phyloP scores from a whole-genome alignment of 2,797 vertebrate genomes.

The Tangara arthus region DNA sequence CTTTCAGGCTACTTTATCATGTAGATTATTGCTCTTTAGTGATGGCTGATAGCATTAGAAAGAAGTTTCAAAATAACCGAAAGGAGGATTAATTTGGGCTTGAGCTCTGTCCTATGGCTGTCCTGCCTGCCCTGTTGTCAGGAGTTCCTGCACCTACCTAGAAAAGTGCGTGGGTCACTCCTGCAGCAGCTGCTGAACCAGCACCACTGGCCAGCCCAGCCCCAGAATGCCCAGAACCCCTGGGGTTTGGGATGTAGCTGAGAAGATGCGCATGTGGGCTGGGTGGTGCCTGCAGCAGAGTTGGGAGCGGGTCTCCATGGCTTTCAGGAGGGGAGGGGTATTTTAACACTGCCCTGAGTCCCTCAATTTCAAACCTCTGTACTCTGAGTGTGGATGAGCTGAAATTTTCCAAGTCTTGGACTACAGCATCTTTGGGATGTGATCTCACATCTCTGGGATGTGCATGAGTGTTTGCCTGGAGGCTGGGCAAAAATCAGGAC shows the following conservation, averaged over 20 bases:
- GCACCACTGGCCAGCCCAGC: background rate
- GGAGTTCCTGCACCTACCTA: background rate
- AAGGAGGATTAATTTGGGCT: background rate
- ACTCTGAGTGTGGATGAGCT: background rate
- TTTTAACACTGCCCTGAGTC: rapidly evolving
- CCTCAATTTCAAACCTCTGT: background rate
- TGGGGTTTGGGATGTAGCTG: background rate
- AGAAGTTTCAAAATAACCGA: background rate
- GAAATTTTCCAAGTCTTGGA: background rate
- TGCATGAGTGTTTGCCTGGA: background rate
- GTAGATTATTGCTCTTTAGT: background rate
- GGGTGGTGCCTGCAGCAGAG: background rate
- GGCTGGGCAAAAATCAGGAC: background rate
- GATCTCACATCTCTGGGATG: background rate
- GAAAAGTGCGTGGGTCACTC: background rate
- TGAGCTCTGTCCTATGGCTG: background rate
- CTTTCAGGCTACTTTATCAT: background rate
- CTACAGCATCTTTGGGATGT: background rate
- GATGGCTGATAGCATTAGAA: background rate
- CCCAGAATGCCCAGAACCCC: background rate
- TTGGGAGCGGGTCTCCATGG: background rate
- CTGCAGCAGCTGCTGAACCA: background rate
- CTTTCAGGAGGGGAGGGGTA: background rate
- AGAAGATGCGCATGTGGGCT: background rate
- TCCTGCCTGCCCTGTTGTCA: background rate